Percentiles rank a stretch among this genome's conserved stretches.
Evolutionary conservation across 2,888 invertebrate species (phyloP).

Genomic region (Pseudococcus jackbeardsleyi): DNA sequence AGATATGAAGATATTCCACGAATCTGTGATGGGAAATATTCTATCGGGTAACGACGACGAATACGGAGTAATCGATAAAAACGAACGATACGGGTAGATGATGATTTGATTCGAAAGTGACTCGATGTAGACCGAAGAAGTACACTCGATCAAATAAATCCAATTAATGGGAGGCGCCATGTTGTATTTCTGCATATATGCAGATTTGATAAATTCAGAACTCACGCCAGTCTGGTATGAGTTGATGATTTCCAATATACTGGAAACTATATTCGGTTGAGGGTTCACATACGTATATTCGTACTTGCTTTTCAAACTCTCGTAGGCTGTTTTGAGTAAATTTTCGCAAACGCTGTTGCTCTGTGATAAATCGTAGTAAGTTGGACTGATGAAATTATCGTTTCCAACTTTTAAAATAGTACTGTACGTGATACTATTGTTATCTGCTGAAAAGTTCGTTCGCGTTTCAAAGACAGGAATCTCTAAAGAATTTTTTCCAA

Average conservation of each 20-base stretch:
- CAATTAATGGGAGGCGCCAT: constrained; percentile 28
- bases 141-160: constrained; percentile 32
- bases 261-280: not conserved
- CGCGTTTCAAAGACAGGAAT: not conserved
- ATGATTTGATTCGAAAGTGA: not conserved
- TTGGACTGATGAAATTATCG: constrained; percentile 36
- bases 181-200: not conserved
- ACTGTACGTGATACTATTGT: not conserved
- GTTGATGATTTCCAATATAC: constrained; percentile 37
- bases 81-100: constrained; percentile 51
- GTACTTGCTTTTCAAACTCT: constrained; percentile 7
- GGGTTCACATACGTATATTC: not conserved
- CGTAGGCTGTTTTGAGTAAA: constrained; percentile 11
- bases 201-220: not conserved
- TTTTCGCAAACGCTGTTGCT: not conserved
- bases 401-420: constrained; percentile 1
- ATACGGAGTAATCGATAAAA: not conserved
- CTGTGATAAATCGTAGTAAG: not conserved
- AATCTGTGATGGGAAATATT: not conserved
- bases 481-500: not conserved
- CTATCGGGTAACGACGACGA: not conserved
- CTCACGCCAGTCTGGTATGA: not conserved
- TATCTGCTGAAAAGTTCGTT: not conserved
- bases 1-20: constrained; percentile 34
- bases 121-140: constrained; percentile 13